Percentiles rank a stretch among this genome's conserved stretches.
phyloP scores from a whole-genome alignment of 2,797 vertebrate genomes.

The Hybognathus amarus region DNA sequence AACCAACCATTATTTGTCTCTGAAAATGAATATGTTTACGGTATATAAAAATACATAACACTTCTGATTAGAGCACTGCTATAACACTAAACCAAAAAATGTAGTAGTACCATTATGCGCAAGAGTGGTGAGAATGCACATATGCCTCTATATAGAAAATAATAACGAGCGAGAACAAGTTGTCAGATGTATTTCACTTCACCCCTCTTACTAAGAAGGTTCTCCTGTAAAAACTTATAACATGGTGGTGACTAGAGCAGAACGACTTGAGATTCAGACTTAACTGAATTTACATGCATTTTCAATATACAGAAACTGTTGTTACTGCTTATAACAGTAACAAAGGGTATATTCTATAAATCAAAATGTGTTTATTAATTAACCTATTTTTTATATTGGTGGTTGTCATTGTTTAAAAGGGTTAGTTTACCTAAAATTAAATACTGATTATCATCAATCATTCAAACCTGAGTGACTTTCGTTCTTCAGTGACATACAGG shows the following conservation, averaged over 20 bases:
- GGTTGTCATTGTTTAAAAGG: neutral
- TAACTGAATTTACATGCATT: slow-evolving; percentile 9
- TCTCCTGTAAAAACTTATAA: neutral
- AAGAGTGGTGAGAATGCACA: neutral
- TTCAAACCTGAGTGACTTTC: neutral
- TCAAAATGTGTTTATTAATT: neutral
- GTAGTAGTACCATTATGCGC: neutral
- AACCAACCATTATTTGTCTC: neutral
- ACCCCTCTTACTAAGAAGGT: neutral
- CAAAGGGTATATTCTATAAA: neutral
- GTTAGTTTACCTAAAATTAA: neutral
- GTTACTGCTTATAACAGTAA: neutral
- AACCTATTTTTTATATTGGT: neutral
- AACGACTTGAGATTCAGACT: neutral
- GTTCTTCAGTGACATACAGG: neutral
- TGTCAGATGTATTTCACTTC: neutral
- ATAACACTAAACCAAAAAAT: slow-evolving; percentile 1
- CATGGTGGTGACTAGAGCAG: slow-evolving; percentile 1
- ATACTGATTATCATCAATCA: neutral
- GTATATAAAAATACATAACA: neutral
- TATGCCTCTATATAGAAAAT: slow-evolving; percentile 33
- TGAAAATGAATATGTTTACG: neutral
- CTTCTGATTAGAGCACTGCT: neutral
- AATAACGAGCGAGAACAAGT: neutral
- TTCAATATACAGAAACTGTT: neutral